These are phyloP conservation scores for Cyprinodon tularosa DNA, from an alignment of 2,113 vertebrate species.

Conservation along the genomic window DNA sequence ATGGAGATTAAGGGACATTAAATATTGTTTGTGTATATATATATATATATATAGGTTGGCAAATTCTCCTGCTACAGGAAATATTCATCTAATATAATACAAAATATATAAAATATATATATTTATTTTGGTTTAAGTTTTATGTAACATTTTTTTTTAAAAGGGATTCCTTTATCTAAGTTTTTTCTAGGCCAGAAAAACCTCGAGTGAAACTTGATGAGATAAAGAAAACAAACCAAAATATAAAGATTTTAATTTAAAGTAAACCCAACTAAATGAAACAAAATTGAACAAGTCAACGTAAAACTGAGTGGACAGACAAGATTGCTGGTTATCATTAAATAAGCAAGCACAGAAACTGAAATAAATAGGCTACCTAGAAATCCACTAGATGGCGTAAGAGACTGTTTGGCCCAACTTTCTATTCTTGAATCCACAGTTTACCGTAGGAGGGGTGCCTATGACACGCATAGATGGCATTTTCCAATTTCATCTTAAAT, in stretches of 20 bases:
- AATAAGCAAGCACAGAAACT: background rate
- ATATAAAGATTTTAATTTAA: too few species aligned
- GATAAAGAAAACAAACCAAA: background rate
- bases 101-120: too few species aligned
- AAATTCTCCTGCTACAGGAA: conserved; percentile 48
- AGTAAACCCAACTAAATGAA: background rate
- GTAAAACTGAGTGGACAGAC: background rate
- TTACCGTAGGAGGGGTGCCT: background rate
- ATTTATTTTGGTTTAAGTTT: too few species aligned
- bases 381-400: conserved; percentile 56
- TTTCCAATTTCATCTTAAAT: background rate
- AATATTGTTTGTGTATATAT: too few species aligned
- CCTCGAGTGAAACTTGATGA: too few species aligned
- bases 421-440: background rate
- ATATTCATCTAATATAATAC: conserved; percentile 16
- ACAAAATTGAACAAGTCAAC: background rate
- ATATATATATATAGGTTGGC: background rate
- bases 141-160: too few species aligned
- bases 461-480: background rate
- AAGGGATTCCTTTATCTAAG: too few species aligned
- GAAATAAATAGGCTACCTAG: conserved; percentile 25
- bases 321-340: too few species aligned
- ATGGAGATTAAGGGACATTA: too few species aligned
- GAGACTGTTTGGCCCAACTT: conserved; percentile 24
- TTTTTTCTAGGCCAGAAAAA: too few species aligned